These are phyloP conservation scores for Aspiorhynchus laticeps DNA, from an alignment of 2,113 vertebrate genomes.

Conservation along the genomic window DNA sequence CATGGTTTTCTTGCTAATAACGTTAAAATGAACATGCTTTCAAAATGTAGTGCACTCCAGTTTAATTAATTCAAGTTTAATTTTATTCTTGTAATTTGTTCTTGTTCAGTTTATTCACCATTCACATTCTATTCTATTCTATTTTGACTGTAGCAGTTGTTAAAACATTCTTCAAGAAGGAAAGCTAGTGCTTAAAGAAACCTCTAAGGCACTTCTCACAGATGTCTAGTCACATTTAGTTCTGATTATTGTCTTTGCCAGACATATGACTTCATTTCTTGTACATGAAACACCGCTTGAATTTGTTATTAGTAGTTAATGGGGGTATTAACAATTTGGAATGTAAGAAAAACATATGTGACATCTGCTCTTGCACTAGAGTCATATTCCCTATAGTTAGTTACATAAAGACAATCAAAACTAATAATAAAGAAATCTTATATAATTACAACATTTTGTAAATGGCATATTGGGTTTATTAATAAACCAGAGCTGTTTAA, in stretches of 20 bases:
- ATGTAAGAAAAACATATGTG: background rate
- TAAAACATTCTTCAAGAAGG: background rate
- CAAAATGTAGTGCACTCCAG: background rate
- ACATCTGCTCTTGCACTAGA: background rate
- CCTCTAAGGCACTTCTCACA: background rate
- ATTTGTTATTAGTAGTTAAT: background rate
- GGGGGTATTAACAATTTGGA: background rate
- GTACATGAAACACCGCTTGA: background rate
- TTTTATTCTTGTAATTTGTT: background rate
- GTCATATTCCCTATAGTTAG: background rate
- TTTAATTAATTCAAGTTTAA: background rate
- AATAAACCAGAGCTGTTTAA: slow-evolving; percentile 29
- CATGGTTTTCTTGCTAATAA: background rate
- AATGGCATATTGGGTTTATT: background rate
- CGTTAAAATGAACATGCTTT: background rate
- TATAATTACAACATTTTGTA: background rate
- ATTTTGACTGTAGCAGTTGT: background rate
- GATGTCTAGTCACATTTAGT: slow-evolving; percentile 3
- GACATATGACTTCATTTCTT: slow-evolving; percentile 9
- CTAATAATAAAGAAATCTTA: background rate
- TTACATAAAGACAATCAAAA: background rate
- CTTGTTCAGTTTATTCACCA: background rate
- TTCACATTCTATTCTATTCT: background rate
- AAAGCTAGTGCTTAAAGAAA: background rate
- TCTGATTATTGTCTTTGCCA: background rate